Percentiles rank a stretch among this genome's conserved stretches.
Conservation (phyloP, 1,140 invertebrate genomes). For the Procambarus clarkii region DNA sequence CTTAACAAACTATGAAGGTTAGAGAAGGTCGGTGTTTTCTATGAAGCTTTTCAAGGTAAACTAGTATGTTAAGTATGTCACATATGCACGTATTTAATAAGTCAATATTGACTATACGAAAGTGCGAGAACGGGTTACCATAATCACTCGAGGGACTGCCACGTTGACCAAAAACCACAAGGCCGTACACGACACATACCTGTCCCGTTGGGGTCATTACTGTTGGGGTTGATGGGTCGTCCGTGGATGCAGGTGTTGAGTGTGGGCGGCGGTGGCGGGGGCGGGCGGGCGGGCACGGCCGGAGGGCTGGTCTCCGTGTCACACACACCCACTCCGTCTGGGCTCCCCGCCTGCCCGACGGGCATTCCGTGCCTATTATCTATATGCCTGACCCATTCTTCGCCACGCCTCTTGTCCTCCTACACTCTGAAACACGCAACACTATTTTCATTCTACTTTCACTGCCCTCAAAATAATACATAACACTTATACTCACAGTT, state of each 20-base stretch:
- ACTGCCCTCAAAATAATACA: too few species aligned
- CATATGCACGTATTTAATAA: too few species aligned
- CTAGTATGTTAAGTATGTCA: too few species aligned
- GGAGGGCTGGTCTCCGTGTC: constrained; percentile 50
- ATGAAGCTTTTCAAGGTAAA: too few species aligned
- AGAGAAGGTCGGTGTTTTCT: too few species aligned
- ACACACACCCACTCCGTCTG: constrained; percentile 48
- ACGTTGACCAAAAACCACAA: too few species aligned
- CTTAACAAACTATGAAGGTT: too few species aligned
- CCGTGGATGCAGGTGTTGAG: constrained; percentile 58
- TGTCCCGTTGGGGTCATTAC: constrained; percentile 38
- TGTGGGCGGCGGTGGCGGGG: constrained; percentile 49
- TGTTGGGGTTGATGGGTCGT: constrained; percentile 42
- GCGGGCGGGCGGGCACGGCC: constrained; percentile 49
- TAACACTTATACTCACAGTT: too few species aligned
- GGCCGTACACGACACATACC: background rate
- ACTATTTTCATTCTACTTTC: too few species aligned
- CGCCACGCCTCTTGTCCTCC: constrained; percentile 10
- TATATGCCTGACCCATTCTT: constrained; percentile 42
- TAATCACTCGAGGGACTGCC: background rate
- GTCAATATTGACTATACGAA: too few species aligned
- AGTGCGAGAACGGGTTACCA: too few species aligned
- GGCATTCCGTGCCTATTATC: constrained; percentile 56
- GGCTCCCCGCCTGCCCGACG: constrained; percentile 58
- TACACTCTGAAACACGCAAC: constrained; percentile 8